phyloP scores from a whole-genome alignment of 2,797 vertebrate genomes.

The Siniperca undulata region DNA sequence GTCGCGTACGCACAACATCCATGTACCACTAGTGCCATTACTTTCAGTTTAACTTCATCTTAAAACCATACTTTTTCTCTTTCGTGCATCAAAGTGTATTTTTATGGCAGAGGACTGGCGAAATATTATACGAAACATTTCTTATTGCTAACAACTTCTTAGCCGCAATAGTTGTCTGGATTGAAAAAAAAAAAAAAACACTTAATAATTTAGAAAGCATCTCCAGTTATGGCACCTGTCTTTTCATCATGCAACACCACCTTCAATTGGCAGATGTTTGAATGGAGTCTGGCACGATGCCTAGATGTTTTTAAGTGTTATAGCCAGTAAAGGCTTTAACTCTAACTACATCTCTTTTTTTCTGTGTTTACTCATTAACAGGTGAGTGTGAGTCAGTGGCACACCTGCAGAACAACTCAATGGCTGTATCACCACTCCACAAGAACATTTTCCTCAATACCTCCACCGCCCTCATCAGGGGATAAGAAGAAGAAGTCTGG shows the following conservation, averaged over 20 bases:
- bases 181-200: neutral
- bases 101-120: neutral
- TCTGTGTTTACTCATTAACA: constrained; percentile 30
- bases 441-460: constrained; percentile 66
- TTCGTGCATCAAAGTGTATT: neutral
- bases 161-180: neutral
- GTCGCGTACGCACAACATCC: neutral
- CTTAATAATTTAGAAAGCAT: neutral
- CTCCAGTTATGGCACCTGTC: neutral
- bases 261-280: constrained; percentile 3
- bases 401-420: constrained; percentile 50
- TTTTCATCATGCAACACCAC: too few relatives aligned
- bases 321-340: accelerated
- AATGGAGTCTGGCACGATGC: neutral
- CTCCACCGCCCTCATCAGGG: constrained; percentile 69
- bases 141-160: too few relatives aligned
- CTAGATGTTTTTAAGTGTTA: neutral
- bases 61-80: neutral
- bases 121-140: neutral
- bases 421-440: constrained; percentile 33
- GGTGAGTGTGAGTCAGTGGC: constrained; percentile 46
- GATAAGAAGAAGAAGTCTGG: constrained; percentile 69
- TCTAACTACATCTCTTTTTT: neutral
- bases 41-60: neutral
- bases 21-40: neutral